These are phyloP conservation scores for Orthosia gothica DNA, from an alignment of 2,888 invertebrate species.

Conservation along the genomic window DNA sequence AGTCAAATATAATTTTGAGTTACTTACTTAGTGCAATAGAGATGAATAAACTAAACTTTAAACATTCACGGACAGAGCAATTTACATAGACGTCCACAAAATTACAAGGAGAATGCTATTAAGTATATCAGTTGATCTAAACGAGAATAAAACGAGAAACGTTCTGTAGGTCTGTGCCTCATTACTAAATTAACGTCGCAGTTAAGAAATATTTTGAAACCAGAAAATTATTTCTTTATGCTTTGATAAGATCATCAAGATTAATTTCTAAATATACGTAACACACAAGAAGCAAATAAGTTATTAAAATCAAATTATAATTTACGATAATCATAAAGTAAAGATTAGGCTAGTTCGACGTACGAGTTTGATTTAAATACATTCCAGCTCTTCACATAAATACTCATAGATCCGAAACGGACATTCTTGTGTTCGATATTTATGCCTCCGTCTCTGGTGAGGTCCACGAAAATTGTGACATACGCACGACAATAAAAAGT, in stretches of 20 bases:
- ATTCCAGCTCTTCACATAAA: slow-evolving; percentile 82
- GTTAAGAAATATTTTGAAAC: slow-evolving; percentile 73
- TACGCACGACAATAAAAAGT: slow-evolving; percentile 87
- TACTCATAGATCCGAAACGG: slow-evolving; percentile 80
- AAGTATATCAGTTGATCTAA: slow-evolving; percentile 44
- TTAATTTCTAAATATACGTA: slow-evolving; percentile 80
- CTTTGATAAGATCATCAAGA: slow-evolving; percentile 80
- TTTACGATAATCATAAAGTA: slow-evolving; percentile 89
- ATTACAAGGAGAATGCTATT: slow-evolving; percentile 25
- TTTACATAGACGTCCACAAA: slow-evolving; percentile 6
- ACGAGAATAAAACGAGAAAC: slow-evolving; percentile 32
- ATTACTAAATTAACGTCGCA: slow-evolving; percentile 56
- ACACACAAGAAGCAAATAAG: slow-evolving; percentile 85
- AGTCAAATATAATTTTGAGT: slow-evolving; percentile 1
- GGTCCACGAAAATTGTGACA: slow-evolving; percentile 87
- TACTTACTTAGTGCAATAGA: neutral
- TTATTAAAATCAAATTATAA: slow-evolving; percentile 89
- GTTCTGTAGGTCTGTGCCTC: neutral
- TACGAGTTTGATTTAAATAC: slow-evolving; percentile 85
- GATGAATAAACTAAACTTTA: neutral
- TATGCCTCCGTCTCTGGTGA: slow-evolving; percentile 81
- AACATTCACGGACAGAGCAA: neutral
- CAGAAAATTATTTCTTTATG: slow-evolving; percentile 73
- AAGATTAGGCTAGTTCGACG: slow-evolving; percentile 84
- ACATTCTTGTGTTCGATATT: slow-evolving; percentile 85